Percentiles rank a stretch among this genome's conserved stretches.
These are phyloP conservation scores for Porites lobata DNA, from an alignment of 92 coral and sea anemone species.

Conservation along the genomic window DNA sequence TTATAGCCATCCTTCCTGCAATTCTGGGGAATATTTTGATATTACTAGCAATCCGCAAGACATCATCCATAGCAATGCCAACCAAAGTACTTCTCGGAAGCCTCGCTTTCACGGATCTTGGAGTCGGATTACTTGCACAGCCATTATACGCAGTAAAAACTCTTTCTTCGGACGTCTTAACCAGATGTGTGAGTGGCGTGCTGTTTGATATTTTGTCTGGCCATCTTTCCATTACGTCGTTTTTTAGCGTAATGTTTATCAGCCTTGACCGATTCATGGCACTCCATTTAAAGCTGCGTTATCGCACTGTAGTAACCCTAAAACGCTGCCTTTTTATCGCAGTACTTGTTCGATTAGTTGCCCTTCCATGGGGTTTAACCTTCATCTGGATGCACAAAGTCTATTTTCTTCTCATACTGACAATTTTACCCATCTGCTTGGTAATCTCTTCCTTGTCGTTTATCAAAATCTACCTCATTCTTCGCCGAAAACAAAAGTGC, in stretches of 20 bases:
- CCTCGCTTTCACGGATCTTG: slow-evolving; percentile 2
- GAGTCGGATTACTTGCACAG: slow-evolving; percentile 8
- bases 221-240: background rate
- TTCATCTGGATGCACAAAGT: background rate
- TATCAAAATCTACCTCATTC: background rate
- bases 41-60: background rate
- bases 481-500: slow-evolving; percentile 2
- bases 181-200: background rate
- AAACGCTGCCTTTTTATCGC: background rate
- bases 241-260: background rate
- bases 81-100: slow-evolving; percentile 6
- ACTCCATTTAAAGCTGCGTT: slow-evolving; percentile 9
- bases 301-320: background rate
- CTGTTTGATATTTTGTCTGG: background rate
- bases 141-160: background rate
- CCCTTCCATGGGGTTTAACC: background rate
- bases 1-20: slow-evolving; percentile 4
- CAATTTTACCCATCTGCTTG: background rate
- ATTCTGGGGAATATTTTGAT: slow-evolving; percentile 3
- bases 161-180: background rate
- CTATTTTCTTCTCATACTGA: background rate
- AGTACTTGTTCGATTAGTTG: background rate
- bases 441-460: background rate
- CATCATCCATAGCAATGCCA: slow-evolving; percentile 4
- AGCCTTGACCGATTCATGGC: slow-evolving; percentile 18